Base-by-base conservation (phyloP, 2,888 invertebrate genomes). In the Apotomis capreana region DNA sequence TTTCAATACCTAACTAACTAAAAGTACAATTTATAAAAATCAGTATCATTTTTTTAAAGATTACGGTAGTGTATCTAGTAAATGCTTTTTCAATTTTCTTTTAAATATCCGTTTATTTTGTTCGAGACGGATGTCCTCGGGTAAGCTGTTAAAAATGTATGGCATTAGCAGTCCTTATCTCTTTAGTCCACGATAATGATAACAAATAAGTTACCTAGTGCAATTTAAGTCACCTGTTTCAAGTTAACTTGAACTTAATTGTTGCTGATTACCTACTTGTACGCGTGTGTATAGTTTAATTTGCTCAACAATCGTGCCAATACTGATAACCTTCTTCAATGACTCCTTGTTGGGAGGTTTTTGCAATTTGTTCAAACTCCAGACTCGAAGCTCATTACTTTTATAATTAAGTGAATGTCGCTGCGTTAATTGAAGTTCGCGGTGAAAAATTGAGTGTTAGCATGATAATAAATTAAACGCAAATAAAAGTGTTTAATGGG, bases 401-500 rank as follows among this genome's bases (percentile, higher is more conserved):
- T 86, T 87, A 81, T 83, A 87, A 88, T 88, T 84, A 87, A 87
- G 81, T 81, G 81, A 82, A 84, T 84, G 87, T 83, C 85, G 80
- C 79, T 83, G 81, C 74, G 78, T 82, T 89, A 88, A 89, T 88
- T 87, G 86, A 80, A 82, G 79, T 80, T 80, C 75, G 76, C 79
- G 82, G 81, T 86, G 84, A 87, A 83, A 84, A 84, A 88, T 83
- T 85, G 82, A 80, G 83, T 84, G 85, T 81, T 87, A 85, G 86
- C 84, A 84, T 87, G 87, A 82, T 87, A 87, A 88, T 86, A 83
- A 83, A 84, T 84, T 80, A 75, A 87, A 85, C 83, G 83, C 82
- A 89, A 88, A 89, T 85, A 89, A 77, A 80, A 78, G 76, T 68
- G 46, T 68, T 71, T 62, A 68, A 62, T 59, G 52, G 52, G 57